phyloP scores from a whole-genome alignment of 2,797 vertebrate species.

The Cyclopterus lumpus region DNA sequence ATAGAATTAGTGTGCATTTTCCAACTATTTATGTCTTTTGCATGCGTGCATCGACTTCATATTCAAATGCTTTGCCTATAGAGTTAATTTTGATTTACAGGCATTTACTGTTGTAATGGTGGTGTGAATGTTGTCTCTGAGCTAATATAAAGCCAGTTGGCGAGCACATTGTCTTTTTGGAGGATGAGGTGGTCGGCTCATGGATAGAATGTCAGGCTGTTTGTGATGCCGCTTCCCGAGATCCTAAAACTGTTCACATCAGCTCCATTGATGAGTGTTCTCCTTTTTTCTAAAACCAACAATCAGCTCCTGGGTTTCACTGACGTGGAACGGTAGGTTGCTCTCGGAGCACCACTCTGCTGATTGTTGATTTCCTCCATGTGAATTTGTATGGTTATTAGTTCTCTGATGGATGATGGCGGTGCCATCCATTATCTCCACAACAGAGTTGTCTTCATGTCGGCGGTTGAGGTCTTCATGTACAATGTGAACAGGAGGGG shows the following conservation, averaged over 20 bases:
- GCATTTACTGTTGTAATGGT: no score
- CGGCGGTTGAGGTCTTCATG: background rate
- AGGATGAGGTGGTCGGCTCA: background rate
- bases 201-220: background rate
- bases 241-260: background rate
- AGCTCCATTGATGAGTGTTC: background rate
- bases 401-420: background rate
- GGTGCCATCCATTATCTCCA: background rate
- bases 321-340: background rate
- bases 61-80: no score
- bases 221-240: background rate
- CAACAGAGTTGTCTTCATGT: background rate
- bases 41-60: no score
- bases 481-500: background rate
- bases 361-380: background rate
- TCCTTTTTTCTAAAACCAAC: background rate
- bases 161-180: background rate
- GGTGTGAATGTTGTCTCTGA: background rate
- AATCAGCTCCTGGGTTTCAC: background rate
- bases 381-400: background rate
- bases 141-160: no score
- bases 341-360: background rate
- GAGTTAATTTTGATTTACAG: no score
- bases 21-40: no score
- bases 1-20: no score